Conservation (phyloP, 2,888 invertebrate species). For the Agrochola circellaris region DNA sequence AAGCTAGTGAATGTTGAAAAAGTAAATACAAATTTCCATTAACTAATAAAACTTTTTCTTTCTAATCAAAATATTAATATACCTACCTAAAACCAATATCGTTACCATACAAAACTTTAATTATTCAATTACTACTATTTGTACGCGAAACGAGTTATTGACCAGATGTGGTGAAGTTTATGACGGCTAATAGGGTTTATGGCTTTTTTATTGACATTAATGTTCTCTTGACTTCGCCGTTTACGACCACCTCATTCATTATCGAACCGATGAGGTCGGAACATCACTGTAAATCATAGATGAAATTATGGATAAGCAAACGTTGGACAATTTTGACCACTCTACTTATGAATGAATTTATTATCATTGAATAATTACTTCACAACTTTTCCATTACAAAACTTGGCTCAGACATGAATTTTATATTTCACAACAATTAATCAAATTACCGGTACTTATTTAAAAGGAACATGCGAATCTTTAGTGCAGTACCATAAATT, state of each 20-base stretch:
- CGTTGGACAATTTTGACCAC: conserved; percentile 69
- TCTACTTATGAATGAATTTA: conserved; percentile 73
- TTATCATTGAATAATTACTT: conserved; percentile 73
- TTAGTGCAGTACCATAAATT: conserved; percentile 69
- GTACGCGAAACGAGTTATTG: conserved; percentile 87
- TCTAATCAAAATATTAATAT: conserved; percentile 47
- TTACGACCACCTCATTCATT: conserved; percentile 89
- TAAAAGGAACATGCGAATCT: conserved; percentile 42
- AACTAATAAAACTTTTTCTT: conserved; percentile 13
- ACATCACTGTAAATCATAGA: conserved; percentile 88
- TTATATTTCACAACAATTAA: conserved; percentile 41
- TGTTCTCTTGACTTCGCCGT: conserved; percentile 88
- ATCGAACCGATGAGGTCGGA: conserved; percentile 88
- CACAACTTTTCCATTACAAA: conserved; percentile 42
- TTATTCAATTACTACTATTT: conserved; percentile 85
- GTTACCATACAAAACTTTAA: conserved; percentile 72
- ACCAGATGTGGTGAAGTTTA: conserved; percentile 89
- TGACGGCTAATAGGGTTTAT: conserved; percentile 90
- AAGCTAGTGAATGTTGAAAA: conserved; percentile 5
- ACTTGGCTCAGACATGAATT: conserved; percentile 31
- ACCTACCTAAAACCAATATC: conserved; percentile 45
- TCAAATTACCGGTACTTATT: conserved; percentile 38
- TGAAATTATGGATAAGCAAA: conserved; percentile 80
- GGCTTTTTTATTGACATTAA: conserved; percentile 90
- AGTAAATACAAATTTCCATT: background rate